Evolutionary conservation across 1,140 invertebrate species (phyloP), one percentile per base, ranked within the genome.

Genomic region (Ostrea denselamellosa): DNA sequence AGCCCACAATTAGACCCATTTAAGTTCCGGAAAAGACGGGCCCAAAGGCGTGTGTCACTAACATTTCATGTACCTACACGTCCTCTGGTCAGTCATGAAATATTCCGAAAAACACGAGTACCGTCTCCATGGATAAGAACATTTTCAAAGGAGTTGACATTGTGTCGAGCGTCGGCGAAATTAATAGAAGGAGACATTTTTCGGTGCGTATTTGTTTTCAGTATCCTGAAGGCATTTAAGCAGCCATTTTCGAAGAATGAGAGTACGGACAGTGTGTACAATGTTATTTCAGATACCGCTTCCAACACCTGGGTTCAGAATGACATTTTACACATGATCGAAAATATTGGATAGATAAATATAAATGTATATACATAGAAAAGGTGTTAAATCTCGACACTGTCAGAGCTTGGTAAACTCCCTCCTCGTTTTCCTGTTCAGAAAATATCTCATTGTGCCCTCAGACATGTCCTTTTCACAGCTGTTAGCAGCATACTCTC

Each of bases 1-100:
- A 77, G 22, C 28, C 68, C 68, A 25, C 68, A 77, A 77, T 77
- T 77, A 77, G 68, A 77, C 28, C 25, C 68, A 34, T 77, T 25
- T 62, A 62, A 77, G 25, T 77, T 28, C 68, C 68, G 68, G 68
- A 77, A 44, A 77, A 77, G 68, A 77, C 68, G 28, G 25, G 25
- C 68, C 68, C 68, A 77, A 44, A 77, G 68, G 68, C 68, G 68
- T 77, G 28, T 28, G 25, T 77, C 10, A 28, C 9, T 22, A 14
- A 14, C 8, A 28, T 34, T 25, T 25, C 68, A 25, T 25, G 28
- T 14, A 77, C 68, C 68, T 77, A 77, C 68, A 77, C 5, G 68
- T 77, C 28, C 19, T 77, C 68, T 28, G 22, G 22, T 77, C 68
- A 77, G 68, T 25, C 10, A 12, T 77, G 68, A 14, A 77, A 12